Evolutionary conservation across 2,113 vertebrate species (phyloP).

Genomic region (Ailurus styani): DNA sequence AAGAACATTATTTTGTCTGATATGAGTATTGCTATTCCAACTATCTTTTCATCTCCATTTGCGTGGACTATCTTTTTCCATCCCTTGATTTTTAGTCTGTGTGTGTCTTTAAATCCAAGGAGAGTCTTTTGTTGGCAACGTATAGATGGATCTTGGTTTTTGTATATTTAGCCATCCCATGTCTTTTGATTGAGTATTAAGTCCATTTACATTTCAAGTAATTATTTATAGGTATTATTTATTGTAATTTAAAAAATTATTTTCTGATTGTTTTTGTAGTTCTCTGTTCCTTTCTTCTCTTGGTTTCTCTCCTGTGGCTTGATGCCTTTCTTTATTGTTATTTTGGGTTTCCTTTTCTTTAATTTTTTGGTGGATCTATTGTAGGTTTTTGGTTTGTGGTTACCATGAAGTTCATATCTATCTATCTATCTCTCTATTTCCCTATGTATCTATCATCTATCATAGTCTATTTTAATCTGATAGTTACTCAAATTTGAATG

Average conservation of each 20-base stretch:
- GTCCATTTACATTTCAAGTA: background rate
- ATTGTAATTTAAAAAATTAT: background rate
- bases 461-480: background rate
- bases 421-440: too few relatives aligned
- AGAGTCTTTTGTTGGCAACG: background rate
- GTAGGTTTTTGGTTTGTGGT: background rate
- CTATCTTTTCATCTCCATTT: background rate
- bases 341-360: background rate
- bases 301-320: background rate
- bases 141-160: background rate
- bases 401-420: background rate
- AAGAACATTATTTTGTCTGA: background rate
- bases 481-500: background rate
- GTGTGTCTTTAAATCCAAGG: background rate
- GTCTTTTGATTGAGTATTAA: background rate
- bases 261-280: background rate
- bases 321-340: background rate
- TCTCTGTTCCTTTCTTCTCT: background rate
- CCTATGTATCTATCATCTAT: too few relatives aligned
- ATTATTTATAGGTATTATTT: background rate
- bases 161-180: background rate
- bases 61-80: background rate
- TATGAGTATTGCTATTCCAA: background rate
- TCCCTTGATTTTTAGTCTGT: background rate
- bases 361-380: background rate